Conservation (phyloP, 2,797 vertebrate genomes). For the Coendou prehensilis region DNA sequence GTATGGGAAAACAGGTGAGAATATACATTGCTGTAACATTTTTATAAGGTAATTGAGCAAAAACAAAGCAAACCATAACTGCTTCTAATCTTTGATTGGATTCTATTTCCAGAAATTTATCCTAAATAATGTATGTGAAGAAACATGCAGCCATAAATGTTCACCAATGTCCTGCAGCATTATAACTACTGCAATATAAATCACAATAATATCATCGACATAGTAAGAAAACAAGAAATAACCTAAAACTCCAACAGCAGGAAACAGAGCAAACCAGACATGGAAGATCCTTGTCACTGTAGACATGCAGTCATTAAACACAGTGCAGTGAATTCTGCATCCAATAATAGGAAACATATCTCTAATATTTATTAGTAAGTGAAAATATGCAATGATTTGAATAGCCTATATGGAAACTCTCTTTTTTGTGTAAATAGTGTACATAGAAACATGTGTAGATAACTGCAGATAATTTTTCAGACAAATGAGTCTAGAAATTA, state of each 20-base stretch:
- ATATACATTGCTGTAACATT: not conserved
- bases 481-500: not conserved
- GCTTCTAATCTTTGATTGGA: not conserved
- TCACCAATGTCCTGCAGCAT: not conserved
- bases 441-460: not conserved
- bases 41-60: not conserved
- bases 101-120: constrained; percentile 34
- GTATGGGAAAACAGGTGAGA: not conserved
- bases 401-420: not conserved
- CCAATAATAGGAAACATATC: not conserved
- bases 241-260: not conserved
- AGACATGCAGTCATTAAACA: not conserved
- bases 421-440: not conserved
- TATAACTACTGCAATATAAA: constrained; percentile 34
- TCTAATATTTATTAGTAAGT: not conserved
- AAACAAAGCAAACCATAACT: constrained; percentile 9
- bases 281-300: not conserved
- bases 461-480: not conserved
- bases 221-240: constrained; percentile 55
- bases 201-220: not conserved
- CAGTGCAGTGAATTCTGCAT: not conserved
- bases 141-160: constrained; percentile 47
- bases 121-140: not conserved
- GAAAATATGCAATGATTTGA: not conserved
- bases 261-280: not conserved